Evolutionary conservation across 2,113 vertebrate species (phyloP).

Genomic region (Sterna hirundo): DNA sequence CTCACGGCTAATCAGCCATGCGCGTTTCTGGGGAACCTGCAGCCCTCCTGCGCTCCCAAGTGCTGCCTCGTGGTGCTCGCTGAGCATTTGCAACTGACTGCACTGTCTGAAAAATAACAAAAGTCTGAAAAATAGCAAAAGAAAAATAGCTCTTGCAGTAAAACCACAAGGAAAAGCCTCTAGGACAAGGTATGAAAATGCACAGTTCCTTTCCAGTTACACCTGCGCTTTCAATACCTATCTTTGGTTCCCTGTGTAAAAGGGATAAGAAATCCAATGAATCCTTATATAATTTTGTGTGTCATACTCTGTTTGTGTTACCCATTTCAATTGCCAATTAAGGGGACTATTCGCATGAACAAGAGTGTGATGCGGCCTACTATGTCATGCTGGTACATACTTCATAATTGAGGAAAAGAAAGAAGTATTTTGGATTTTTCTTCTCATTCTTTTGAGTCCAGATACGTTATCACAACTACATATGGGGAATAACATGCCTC

Average conservation of each 20-base stretch:
- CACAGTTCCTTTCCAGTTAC: background rate
- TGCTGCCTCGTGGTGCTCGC: background rate
- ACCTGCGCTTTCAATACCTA: background rate
- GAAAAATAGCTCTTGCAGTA: background rate
- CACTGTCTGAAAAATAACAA: background rate
- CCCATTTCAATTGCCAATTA: constrained; percentile 33
- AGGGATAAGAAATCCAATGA: constrained; percentile 7
- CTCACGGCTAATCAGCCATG: background rate
- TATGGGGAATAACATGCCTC: background rate
- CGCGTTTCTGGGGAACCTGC: background rate
- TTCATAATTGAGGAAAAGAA: background rate
- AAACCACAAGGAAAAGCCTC: constrained; percentile 14
- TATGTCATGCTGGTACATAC: background rate
- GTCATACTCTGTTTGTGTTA: constrained; percentile 19
- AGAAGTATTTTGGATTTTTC: background rate
- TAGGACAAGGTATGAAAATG: constrained; percentile 4
- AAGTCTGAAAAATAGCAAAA: background rate
- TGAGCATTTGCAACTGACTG: background rate
- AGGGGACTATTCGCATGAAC: background rate
- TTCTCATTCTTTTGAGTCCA: background rate
- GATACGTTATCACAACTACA: background rate
- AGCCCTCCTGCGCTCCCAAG: background rate
- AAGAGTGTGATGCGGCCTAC: background rate
- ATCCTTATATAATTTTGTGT: background rate
- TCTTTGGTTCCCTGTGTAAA: background rate